Evolutionary conservation across 2,113 vertebrate genomes (phyloP), one percentile per base, ranked within the genome.

Genomic region (Grantiella picta): DNA sequence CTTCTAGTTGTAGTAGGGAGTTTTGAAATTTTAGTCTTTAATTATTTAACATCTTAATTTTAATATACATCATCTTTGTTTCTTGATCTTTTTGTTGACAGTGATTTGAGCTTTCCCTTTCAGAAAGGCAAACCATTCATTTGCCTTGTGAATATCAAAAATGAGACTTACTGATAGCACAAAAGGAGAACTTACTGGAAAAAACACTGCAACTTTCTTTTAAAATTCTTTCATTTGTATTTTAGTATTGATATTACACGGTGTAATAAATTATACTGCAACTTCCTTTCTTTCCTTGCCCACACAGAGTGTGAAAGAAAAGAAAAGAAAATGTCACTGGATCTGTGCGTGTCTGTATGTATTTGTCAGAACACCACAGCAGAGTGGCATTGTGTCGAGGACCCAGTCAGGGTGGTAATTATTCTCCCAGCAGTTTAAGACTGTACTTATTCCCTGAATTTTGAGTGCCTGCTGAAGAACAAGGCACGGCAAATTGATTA

Each of bases 321-420:
- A 95, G 78, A 85, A 84, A 95, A 60, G 85, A 90, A 93, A 88
- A 93, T 66, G 89, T 89, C 84, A 90, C 31, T 33, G 85, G 40
- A 83, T 90, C 90, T 78, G 25, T 86, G 52, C 64, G 29, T 56
- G 82, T 82, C 70, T 90, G 4, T 71, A 45, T 64, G 40, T 89
- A 15, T 92, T 94, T 96, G 90, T 92, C 94, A 96, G 78, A 83
- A 72, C 84, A 86, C 44, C 91, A 49, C 31, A 76, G 87, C 44
- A 64, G 79, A 85, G 81, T 89, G 85, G 65, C 85, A 64, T 93
- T 91, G 66, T 83, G 68, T 68, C 94, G 85, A 44, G 68, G 92
- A 54, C 87, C 75, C 85, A 83, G 84, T 38, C 87, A 95, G 68
- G 82, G 81, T 75, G 92, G 94, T 89, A 80, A 93, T 96, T 95